phyloP scores from a whole-genome alignment of 2,113 vertebrate genomes.

The Dendropsophus ebraccatus region DNA sequence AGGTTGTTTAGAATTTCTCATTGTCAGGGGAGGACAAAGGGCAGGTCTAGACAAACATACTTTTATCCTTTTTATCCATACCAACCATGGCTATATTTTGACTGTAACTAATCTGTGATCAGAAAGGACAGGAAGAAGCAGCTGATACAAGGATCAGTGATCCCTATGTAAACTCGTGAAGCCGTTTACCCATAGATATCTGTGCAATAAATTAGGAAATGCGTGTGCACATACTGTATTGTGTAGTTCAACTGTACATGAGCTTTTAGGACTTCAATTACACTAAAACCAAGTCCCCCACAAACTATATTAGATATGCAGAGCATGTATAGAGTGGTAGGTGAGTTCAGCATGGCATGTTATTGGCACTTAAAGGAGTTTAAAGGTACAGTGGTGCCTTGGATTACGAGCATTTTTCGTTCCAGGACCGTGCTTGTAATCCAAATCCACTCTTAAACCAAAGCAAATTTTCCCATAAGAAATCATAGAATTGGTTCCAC shows the following conservation, averaged over 20 bases:
- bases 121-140: not conserved
- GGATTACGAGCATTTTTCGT: no score
- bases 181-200: not conserved
- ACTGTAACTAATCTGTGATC: not conserved
- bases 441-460: no score
- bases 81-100: not conserved
- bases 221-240: no score
- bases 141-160: not conserved
- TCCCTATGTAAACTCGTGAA: not conserved
- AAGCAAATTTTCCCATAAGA: no score
- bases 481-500: no score
- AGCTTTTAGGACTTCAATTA: not conserved
- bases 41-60: not conserved
- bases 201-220: not conserved
- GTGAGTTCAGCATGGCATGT: no score
- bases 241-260: not conserved
- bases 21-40: constrained; percentile 1
- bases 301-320: not conserved
- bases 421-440: no score
- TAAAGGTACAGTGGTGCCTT: no score
- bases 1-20: not conserved
- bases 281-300: not conserved
- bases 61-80: not conserved
- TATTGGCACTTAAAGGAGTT: no score
- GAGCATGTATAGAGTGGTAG: no score